Evolutionary conservation across 2,797 vertebrate genomes (phyloP).

Genomic region (Poecilia picta): DNA sequence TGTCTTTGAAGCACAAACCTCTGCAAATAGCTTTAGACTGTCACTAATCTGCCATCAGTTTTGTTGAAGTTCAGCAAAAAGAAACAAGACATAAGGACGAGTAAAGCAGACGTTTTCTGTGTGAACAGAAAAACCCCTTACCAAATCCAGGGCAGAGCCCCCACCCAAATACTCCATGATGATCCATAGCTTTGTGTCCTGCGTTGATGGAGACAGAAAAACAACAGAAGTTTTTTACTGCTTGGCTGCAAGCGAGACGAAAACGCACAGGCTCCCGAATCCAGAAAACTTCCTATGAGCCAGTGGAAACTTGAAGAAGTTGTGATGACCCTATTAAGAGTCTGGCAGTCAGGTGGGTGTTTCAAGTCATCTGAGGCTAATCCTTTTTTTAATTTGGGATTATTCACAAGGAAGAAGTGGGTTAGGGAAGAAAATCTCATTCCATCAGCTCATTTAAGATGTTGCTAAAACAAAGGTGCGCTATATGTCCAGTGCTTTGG

Average conservation of each 20-base stretch:
- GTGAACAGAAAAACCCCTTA: slow-evolving; percentile 72
- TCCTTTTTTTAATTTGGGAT: slow-evolving; percentile 50
- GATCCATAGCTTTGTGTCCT: slow-evolving; percentile 99
- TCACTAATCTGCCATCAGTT: background rate
- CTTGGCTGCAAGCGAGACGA: background rate
- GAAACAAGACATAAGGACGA: background rate
- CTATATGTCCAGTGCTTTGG: background rate
- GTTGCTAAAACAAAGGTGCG: background rate
- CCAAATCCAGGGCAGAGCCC: slow-evolving; percentile 95
- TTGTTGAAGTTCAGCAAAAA: background rate
- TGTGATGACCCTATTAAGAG: slow-evolving; percentile 17
- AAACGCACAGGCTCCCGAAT: background rate
- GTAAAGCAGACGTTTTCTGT: background rate
- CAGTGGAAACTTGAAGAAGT: slow-evolving; percentile 21
- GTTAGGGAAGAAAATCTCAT: slow-evolving; percentile 18
- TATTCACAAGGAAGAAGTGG: slow-evolving; percentile 30
- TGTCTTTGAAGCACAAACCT: background rate
- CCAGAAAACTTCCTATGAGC: background rate
- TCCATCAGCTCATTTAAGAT: slow-evolving; percentile 7
- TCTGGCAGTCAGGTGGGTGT: slow-evolving; percentile 31
- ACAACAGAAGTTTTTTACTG: background rate
- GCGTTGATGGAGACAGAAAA: slow-evolving; percentile 39
- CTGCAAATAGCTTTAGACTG: background rate
- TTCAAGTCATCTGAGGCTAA: slow-evolving; percentile 38
- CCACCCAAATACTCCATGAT: slow-evolving; percentile 99